Evolutionary conservation across 2,797 vertebrate genomes (phyloP), one percentile per base, ranked within the genome.

Genomic region (Thunnus albacares): DNA sequence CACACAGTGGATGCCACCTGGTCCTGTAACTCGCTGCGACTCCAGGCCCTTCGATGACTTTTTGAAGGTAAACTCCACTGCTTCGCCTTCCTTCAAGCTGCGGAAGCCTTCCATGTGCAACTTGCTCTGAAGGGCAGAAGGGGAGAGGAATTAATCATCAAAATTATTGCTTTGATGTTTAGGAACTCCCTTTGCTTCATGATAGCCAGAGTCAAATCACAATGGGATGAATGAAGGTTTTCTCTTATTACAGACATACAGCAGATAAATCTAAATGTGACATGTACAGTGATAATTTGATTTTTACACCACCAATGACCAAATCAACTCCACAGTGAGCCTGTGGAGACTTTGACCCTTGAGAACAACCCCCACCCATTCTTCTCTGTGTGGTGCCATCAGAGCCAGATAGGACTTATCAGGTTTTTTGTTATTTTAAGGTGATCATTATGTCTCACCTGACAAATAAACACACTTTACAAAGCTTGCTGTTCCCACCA

Each of bases 91-190:
- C 93, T 98, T 99, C 89, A 99, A 94, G 93, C 98, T 99, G 79
- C 98, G 97, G 91, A 99, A 99, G 1, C 98, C 98, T 47, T 99
- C 98, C 98, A 99, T 99, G 93, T 99, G 96, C 79, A 99, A 96
- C 88, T 99, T 99, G 91, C 98, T 99, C 98, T 99, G 92, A 85
- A 62, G 6, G 17, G 5, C n/a, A 75, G 20, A 77, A 0, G 28
- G 20, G 15, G 3, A 61, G 17, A 72, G 26, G 24, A 60, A 51
- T 81, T 80, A 6, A 69, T 30, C 33, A 26, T 69, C 13, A 35
- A 35, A 5, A 5, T 35, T 2, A 67, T 33, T 35, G 24, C 61
- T 71, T 2, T 35, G 1, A 0, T 17, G 24, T 65, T 73, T 26
- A 15, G 18, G 10, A 82, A 59, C 17, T 65, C 26, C 14, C 15